Evolutionary conservation across 2,797 vertebrate species (phyloP).

Genomic region (Telmatherina bonti): DNA sequence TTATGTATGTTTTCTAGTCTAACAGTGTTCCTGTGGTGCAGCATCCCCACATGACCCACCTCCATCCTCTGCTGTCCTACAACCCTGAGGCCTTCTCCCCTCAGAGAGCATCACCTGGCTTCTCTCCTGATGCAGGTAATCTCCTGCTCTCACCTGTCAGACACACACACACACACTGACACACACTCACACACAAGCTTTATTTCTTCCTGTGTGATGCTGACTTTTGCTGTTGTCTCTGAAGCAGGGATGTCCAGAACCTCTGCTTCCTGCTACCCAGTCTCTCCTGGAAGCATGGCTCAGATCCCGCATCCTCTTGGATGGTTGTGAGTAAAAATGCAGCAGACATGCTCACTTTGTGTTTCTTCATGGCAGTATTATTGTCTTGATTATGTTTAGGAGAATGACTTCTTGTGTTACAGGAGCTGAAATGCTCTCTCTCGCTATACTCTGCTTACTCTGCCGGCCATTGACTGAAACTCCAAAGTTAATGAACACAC

Average conservation of each 20-base stretch:
- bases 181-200: not conserved
- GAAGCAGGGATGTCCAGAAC: slow-evolving; percentile 86
- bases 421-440: no score
- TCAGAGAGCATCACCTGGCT: slow-evolving; percentile 85
- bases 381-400: no score
- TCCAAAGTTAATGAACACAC: no score
- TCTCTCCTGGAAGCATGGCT: slow-evolving; percentile 88
- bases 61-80: slow-evolving; percentile 93
- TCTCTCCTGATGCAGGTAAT: slow-evolving; percentile 89
- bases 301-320: slow-evolving; percentile 89
- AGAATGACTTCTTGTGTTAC: no score
- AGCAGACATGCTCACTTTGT: no score
- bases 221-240: slow-evolving; percentile 7
- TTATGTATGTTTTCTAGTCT: slow-evolving; percentile 75
- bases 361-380: no score
- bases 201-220: not conserved
- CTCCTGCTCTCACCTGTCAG: not conserved
- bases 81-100: slow-evolving; percentile 91
- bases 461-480: no score
- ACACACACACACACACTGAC: no score
- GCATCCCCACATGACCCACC: slow-evolving; percentile 87
- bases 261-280: slow-evolving; percentile 87
- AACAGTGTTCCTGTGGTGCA: slow-evolving; percentile 90
- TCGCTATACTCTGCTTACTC: no score
- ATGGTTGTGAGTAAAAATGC: slow-evolving; percentile 84